Base-by-base conservation (phyloP, 2,888 invertebrate species). In the Temnothorax unifasciatus region DNA sequence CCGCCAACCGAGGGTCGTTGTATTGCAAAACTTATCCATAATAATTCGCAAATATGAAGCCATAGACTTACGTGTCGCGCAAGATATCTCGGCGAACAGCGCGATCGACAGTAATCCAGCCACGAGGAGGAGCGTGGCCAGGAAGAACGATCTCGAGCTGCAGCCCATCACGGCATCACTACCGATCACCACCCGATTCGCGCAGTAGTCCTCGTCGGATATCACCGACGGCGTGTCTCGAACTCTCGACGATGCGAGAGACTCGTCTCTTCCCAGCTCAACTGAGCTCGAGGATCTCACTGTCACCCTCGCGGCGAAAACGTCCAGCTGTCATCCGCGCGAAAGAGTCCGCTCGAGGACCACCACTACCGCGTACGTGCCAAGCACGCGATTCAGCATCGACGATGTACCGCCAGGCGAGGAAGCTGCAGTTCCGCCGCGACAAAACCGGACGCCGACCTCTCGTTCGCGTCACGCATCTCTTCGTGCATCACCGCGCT, bases 111-210 rank as follows among this genome's bases (percentile, higher is more conserved):
- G 86, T 89, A 93, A 91, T 92, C 90, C 91, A 87, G 88, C 93
- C 91, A 90, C 92, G 87, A 93, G 91, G 87, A 93, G 91, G 90
- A 91, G 91, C 90, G 92, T 90, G 91, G 90, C 90, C 88, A 92
- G 88, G 89, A 92, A 91, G 88, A 91, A 92, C 88, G 91, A 91
- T 89, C 92, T 90, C 90, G 92, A 92, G 91, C 91, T 91, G 93
- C 91, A 91, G 92, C 93, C 93, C 93, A 93, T 93, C 92, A 92
- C 93, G 93, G 93, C 93, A 93, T 93, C 92, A 92, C 92, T 91
- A 91, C 90, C 71, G 85, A 89, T 87, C 84, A 81, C 89, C 73
- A 89, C 84, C 57, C 87, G 82, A 54, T 73, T 83, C 89, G 73
- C 90, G 75, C 87, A 90, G 89, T 87, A 90, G 86, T 90, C 84